Percentiles rank a stretch among this genome's conserved stretches.
Evolutionary conservation across 2,113 vertebrate genomes (phyloP).

Genomic region (Chlamydotis undulata): DNA sequence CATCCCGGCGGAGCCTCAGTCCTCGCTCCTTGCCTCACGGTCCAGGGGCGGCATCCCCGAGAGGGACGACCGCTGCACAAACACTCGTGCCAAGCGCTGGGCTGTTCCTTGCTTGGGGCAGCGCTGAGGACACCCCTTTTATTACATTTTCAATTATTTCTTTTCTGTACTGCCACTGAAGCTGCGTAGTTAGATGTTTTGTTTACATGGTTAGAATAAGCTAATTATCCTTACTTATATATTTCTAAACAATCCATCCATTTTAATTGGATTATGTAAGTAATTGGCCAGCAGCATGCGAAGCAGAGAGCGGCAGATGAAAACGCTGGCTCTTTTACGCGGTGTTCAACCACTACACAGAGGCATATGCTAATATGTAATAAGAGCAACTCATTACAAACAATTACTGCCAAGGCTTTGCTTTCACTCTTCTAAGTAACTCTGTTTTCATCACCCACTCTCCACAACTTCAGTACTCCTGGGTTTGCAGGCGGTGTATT

Average conservation of each 20-base stretch:
- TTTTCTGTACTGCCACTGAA: not conserved
- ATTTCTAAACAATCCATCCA: not conserved
- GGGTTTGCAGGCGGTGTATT: not conserved
- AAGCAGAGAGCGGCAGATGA: not conserved
- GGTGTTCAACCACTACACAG: not conserved
- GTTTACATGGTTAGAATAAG: not conserved
- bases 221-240: not conserved
- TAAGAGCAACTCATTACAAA: not conserved
- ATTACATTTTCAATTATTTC: not conserved
- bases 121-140: not conserved
- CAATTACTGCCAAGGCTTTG: not conserved
- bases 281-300: not conserved
- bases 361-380: not conserved
- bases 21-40: fast-evolving
- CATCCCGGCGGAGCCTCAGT: fast-evolving
- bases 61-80: not conserved
- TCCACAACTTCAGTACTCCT: not conserved
- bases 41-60: too few species aligned
- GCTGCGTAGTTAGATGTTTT: not conserved
- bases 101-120: fast-evolving
- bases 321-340: not conserved
- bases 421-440: not conserved
- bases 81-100: not conserved
- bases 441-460: not conserved
- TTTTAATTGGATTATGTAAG: not conserved